Percentiles rank a stretch among this genome's conserved stretches.
Conservation (phyloP, 2,113 vertebrate species). For the Isurus oxyrinchus region DNA sequence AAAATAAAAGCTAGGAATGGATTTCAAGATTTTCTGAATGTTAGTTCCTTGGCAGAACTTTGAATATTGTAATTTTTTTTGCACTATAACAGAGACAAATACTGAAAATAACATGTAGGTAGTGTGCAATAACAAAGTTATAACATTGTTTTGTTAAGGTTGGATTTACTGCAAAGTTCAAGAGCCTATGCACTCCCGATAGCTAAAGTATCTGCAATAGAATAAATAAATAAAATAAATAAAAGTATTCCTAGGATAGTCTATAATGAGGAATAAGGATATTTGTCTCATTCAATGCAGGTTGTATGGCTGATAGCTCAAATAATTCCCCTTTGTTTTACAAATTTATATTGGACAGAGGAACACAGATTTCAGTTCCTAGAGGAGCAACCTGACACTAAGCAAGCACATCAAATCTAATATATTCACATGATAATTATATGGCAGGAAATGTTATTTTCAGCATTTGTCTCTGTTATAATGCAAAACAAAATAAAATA, state of each 20-base stretch:
- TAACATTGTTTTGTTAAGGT: neutral
- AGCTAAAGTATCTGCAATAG: neutral
- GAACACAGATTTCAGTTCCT: neutral
- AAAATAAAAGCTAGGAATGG: neutral
- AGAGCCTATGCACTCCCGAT: neutral
- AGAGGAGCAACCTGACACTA: neutral
- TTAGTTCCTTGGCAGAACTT: no score
- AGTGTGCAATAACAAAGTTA: neutral
- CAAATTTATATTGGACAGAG: neutral
- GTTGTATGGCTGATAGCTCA: neutral
- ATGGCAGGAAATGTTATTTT: neutral
- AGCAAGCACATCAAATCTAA: neutral
- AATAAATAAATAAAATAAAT: no score
- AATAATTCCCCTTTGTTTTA: neutral
- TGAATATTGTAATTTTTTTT: no score
- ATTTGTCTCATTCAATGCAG: neutral
- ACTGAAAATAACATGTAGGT: no score
- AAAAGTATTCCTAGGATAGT: neutral
- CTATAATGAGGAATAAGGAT: neutral
- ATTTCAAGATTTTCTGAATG: no score
- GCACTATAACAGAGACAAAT: no score
- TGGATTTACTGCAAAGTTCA: neutral
- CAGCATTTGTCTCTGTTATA: neutral
- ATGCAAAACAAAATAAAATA: neutral
- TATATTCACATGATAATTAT: neutral